Percentiles rank a stretch among this genome's conserved stretches.
phyloP scores from a whole-genome alignment of 2,113 vertebrate genomes.

The Uria aalge region DNA sequence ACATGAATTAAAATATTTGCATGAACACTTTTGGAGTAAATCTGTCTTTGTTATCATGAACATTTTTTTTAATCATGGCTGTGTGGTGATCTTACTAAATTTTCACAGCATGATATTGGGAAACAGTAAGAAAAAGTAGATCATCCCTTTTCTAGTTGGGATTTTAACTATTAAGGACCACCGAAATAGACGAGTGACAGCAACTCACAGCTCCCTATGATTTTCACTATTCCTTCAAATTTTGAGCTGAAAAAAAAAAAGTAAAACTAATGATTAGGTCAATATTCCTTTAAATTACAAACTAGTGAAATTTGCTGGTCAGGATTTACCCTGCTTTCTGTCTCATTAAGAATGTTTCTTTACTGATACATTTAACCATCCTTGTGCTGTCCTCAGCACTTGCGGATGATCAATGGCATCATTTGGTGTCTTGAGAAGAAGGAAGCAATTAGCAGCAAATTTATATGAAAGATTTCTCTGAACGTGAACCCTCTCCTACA shows the following conservation, averaged over 20 bases:
- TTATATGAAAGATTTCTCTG: conserved; percentile 56
- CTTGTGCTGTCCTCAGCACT: conserved; percentile 50
- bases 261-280: background rate
- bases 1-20: conserved; percentile 74
- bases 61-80: background rate
- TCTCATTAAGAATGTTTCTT: conserved; percentile 64
- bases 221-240: background rate
- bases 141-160: background rate
- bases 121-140: background rate
- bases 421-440: conserved; percentile 60
- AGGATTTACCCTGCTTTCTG: conserved; percentile 32
- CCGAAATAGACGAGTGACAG: background rate
- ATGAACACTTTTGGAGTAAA: conserved; percentile 49
- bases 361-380: conserved; percentile 54
- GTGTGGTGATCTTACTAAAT: background rate
- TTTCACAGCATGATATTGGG: background rate
- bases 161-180: background rate
- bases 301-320: conserved; percentile 19
- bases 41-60: background rate
- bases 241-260: background rate
- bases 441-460: conserved; percentile 65
- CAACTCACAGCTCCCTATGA: background rate
- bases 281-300: conserved; percentile 46
- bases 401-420: conserved; percentile 60
- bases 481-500: background rate